Conservation (phyloP, 2,797 vertebrate species). For the Notolabrus celidotus region DNA sequence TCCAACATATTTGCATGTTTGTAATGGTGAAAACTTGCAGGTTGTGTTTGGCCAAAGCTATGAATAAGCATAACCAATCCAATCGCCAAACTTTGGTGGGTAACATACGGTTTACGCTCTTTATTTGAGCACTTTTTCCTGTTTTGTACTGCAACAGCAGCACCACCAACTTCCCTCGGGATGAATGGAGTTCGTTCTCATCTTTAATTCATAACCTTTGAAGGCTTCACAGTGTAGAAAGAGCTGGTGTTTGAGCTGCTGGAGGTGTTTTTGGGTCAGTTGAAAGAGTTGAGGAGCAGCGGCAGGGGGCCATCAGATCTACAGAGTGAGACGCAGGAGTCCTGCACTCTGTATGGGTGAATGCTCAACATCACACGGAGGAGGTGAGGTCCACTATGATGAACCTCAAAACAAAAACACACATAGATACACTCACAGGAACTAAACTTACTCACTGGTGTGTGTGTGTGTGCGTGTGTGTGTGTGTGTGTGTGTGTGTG, state of each 20-base stretch:
- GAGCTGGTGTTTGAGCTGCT: background rate
- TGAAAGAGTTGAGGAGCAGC: slow-evolving; percentile 12
- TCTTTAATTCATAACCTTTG: background rate
- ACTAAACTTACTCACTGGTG: background rate
- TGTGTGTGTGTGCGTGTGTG: too few species aligned
- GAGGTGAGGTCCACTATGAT: background rate
- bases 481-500: too few species aligned
- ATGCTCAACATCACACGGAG: slow-evolving; percentile 15
- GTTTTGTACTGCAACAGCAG: background rate
- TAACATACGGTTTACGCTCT: background rate
- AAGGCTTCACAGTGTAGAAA: background rate
- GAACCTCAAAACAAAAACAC: background rate
- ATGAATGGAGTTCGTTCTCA: background rate
- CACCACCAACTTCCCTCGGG: background rate
- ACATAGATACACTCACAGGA: background rate
- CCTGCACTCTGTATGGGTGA: slow-evolving; percentile 10
- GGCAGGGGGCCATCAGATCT: slow-evolving; percentile 24
- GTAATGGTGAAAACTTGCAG: too few species aligned
- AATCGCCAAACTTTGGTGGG: too few species aligned
- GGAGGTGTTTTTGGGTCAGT: slow-evolving; percentile 20
- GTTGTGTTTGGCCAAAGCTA: too few species aligned
- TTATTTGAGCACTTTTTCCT: background rate
- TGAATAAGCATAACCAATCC: too few species aligned
- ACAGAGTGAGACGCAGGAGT: slow-evolving; percentile 26
- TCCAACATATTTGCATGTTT: too few species aligned